Evolutionary conservation across 2,797 vertebrate species (phyloP), one percentile per base, ranked within the genome.

Genomic region (Pachyuromys duprasi): DNA sequence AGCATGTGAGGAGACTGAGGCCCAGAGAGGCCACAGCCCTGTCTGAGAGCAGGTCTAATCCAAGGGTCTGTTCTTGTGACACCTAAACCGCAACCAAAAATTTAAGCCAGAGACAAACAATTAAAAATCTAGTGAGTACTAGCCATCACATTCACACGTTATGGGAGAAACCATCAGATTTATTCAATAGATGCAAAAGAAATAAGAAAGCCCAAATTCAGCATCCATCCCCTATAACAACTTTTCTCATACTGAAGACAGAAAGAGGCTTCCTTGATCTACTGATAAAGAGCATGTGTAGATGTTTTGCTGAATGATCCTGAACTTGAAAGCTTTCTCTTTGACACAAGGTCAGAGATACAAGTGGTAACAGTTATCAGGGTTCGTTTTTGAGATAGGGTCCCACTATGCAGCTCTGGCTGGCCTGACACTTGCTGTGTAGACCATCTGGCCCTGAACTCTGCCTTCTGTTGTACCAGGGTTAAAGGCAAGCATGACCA

Each of bases 281-380:
- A n/a, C 63, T 80, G 62, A 22, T 91, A 89, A 82, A 70, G 55
- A 57, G 14, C 55, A 86, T 45, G 65, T 74, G 60, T 36, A 79
- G 69, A 83, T 22, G 57, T 49, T 63, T 55, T n/a, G 62, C n/a
- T 91, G 86, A 82, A 81, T 36, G 31, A 76, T 26, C n/a, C 63
- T 28, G 33, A 65, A 31, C 67, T 91, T 67, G 62, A 65, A 92
- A 96, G 8, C 39, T 80, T 95, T 76, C n/a, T 79, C 65, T 84
- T 87, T 42, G 8, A 81, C 18, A 11, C 94, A 33, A 93, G 49
- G 42, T 86, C 63, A 53, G 33, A 96, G 49, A 89, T 3, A 63
- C 81, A 12, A 60, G 78, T 83, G 24, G 60, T 90, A 60, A 88
- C 0, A 11, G 45, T 75, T 15, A 53, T 69, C 42, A 69, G 13